Base-by-base conservation (phyloP, 1,140 invertebrate genomes). In the Papilio aristodemus region DNA sequence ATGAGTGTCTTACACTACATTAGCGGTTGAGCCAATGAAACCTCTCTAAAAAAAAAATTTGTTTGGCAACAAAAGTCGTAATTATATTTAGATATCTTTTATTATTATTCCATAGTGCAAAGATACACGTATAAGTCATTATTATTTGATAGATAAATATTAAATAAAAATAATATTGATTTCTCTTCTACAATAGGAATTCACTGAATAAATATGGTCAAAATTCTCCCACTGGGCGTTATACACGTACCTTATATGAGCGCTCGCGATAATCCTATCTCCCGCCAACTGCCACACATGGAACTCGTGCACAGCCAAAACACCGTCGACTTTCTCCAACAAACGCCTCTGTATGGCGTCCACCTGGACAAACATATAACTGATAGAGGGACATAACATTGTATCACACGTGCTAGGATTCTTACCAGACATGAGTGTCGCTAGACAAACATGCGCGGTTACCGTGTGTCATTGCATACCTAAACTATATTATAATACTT, bases 261-360 rank as follows among this genome's bases (percentile, higher is more conserved):
- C 97, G 8, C 97, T 98, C 59, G 97, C 97, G 78, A 98, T 98
- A 67, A 98, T 98, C 74, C 97, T 93, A 87, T 98, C 97, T 1
- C 97, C 97, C 19, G 97, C 97, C 71, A 98, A 92, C 87, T 98
- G 97, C 97, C 97, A 98, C 1, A 98, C 96, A 81, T 98, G 97
- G 83, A 98, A 98, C 87, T 98, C 97, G 79, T 98, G 97, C 19
- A 98, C 96, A 1, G 97, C 97, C 54, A 98, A 88, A 13, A 98
- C 96, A 1, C 97, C 97, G 80, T 98, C 97, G 10, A 98, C 96
- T 86, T 95, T 97, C 77, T 96, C 94, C 36, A 97, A 81, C n/a
- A 98, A 87, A 57, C 95, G 93, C 72, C 95, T 94, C 81, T 98
- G 96, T 75, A 98, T 97, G 41, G 95, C 96, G 86, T 97, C 96